Percentiles rank a stretch among this genome's conserved stretches.
Conservation (phyloP, 1,140 invertebrate species). For the Sycophila sp. region DNA sequence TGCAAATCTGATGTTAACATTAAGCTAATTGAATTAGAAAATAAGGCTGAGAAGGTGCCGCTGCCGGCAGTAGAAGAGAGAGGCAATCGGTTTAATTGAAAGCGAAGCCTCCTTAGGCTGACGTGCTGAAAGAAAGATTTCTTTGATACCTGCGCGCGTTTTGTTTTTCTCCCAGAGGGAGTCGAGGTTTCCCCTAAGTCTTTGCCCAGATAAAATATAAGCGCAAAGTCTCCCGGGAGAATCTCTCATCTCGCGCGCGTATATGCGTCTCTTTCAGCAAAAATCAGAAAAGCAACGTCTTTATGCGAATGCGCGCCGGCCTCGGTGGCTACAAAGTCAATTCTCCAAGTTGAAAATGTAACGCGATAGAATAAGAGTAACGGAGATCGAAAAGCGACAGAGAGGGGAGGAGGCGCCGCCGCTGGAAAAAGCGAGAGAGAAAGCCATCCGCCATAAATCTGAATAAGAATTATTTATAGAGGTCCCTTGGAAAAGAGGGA, state of each 20-base stretch:
- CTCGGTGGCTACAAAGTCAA: neutral
- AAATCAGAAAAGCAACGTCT: constrained; percentile 20
- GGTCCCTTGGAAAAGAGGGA: neutral
- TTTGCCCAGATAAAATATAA: neutral
- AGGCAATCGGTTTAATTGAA: constrained; percentile 2
- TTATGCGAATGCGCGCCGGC: neutral
- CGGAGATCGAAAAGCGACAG: neutral
- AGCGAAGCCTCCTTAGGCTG: no score
- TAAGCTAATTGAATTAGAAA: no score
- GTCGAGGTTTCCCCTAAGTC: neutral
- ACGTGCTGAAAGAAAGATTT: neutral
- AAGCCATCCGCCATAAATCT: constrained; percentile 16
- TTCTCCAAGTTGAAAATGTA: constrained; percentile 2
- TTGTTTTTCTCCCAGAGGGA: no score
- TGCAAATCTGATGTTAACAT: no score
- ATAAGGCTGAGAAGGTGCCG: no score
- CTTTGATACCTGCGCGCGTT: neutral
- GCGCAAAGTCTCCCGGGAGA: neutral
- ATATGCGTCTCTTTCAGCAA: neutral
- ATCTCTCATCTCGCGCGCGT: neutral
- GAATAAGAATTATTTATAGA: constrained; percentile 35
- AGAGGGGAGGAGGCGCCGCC: neutral
- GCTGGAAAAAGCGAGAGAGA: neutral
- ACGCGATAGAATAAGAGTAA: neutral
- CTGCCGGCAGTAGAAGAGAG: no score